A percentile compares a stretch with the other conserved stretches of the same genome.
phyloP scores from a whole-genome alignment of 2,888 invertebrate species.

The Tetramorium bicarinatum region DNA sequence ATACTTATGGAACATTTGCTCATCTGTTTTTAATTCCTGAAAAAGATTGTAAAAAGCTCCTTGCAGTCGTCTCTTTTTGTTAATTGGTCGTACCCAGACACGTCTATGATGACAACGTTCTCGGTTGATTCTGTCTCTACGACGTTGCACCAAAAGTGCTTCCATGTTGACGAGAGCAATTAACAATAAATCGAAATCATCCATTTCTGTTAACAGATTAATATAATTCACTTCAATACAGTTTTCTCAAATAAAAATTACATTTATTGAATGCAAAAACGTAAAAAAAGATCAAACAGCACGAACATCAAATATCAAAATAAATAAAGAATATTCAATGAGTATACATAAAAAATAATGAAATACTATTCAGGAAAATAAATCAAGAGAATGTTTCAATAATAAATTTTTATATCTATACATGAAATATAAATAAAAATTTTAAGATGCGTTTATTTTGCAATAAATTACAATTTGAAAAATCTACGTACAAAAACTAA shows the following conservation, averaged over 20 bases:
- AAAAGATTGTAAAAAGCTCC: slow-evolving; percentile 28
- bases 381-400: not conserved
- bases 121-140: not conserved
- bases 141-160: slow-evolving; percentile 20
- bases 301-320: slow-evolving; percentile 8
- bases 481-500: no score
- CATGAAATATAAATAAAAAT: not conserved
- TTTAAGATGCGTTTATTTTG: not conserved
- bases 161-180: slow-evolving; percentile 9
- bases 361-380: not conserved
- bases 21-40: slow-evolving; percentile 10
- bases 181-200: slow-evolving; percentile 12
- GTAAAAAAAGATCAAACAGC: not conserved
- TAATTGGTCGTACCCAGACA: slow-evolving; percentile 11
- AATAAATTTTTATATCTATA: not conserved
- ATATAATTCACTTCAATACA: slow-evolving; percentile 6
- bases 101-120: not conserved
- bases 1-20: slow-evolving; percentile 12
- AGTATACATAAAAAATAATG: not conserved
- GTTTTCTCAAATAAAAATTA: not conserved
- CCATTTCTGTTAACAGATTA: slow-evolving; percentile 6
- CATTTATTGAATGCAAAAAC: not conserved
- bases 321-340: not conserved
- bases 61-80: slow-evolving; percentile 17
- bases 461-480: slow-evolving; percentile 13